Evolutionary conservation across 1,140 invertebrate species (phyloP).

Genomic region (Chironomus striatipennis): DNA sequence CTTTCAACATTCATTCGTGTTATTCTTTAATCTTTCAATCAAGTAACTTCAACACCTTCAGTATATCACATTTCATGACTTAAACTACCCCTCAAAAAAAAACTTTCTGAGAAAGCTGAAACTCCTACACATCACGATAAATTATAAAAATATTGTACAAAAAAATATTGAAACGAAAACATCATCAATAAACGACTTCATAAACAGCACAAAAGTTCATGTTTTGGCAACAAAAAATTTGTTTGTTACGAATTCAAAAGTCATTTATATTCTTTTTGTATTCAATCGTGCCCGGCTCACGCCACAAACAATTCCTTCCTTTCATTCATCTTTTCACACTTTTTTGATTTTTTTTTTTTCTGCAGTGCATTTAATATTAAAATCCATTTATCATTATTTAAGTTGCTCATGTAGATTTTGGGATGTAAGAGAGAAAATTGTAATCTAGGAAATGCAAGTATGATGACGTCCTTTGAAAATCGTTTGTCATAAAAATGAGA

Average conservation of each 20-base stretch:
- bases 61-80: background rate
- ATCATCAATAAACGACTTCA: background rate
- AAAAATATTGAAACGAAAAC: background rate
- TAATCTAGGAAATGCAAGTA: background rate
- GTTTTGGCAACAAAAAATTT: background rate
- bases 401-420: background rate
- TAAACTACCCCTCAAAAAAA: background rate
- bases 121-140: no score
- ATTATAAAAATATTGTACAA: background rate
- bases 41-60: background rate
- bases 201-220: background rate
- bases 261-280: slow-evolving; percentile 13
- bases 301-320: background rate
- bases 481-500: slow-evolving; percentile 16
- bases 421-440: background rate
- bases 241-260: background rate
- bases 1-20: background rate
- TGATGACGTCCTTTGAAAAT: slow-evolving; percentile 3
- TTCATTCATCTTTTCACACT: background rate
- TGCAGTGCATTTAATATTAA: slow-evolving; percentile 1
- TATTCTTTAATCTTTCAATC: background rate
- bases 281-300: background rate
- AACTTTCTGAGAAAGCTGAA: no score
- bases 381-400: slow-evolving; percentile 20
- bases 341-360: no score